Evolutionary conservation across 2,797 vertebrate genomes (phyloP), one percentile per base, ranked within the genome.

Genomic region (Coendou prehensilis): DNA sequence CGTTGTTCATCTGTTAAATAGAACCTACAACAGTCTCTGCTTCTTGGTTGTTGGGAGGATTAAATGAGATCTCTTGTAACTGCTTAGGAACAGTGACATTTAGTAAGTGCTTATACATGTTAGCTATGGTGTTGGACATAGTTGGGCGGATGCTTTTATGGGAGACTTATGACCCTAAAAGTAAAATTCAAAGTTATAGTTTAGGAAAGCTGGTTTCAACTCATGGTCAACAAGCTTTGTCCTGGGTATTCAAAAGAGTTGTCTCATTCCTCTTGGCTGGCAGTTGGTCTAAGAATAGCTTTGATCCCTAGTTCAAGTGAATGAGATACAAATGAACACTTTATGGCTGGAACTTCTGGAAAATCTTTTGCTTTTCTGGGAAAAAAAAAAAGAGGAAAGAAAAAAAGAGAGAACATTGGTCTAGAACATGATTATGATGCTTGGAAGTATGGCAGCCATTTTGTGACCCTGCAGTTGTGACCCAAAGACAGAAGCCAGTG

Each of bases 1-100:
- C 7, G 61, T 91, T 96, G 75, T 52, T 94, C 50, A 71, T 88
- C 75, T 83, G 57, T 76, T 47, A n/a, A 81, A 26, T 9, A 76
- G 78, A 56, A 76, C 71, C 64, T 69, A 41, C 47, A 61, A 33
- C 22, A 59, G 85, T 20, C 6, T 71, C 84, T 71, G 47, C 41
- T 91, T 80, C 69, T 41, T 33, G n/a, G n/a, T 33, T 26, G 1
- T 80, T 84, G 80, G 41, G 64, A 91, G 50, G 47, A 87, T 81
- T 90, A 45, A 95, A 67, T 45, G 33, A 86, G 84, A 82, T 81
- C 87, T 84, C 52, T n/a, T 28, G 33, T 56, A 78, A 52, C 37
- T 22, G 37, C 75, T 41, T 63, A 73, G 54, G 71, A 96, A 71
- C 45, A 5, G 13, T 1, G 93, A 81, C 89, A 63, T 96, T 94